Base-by-base conservation (phyloP, 2,113 vertebrate genomes). In the Gymnorhina tibicen region DNA sequence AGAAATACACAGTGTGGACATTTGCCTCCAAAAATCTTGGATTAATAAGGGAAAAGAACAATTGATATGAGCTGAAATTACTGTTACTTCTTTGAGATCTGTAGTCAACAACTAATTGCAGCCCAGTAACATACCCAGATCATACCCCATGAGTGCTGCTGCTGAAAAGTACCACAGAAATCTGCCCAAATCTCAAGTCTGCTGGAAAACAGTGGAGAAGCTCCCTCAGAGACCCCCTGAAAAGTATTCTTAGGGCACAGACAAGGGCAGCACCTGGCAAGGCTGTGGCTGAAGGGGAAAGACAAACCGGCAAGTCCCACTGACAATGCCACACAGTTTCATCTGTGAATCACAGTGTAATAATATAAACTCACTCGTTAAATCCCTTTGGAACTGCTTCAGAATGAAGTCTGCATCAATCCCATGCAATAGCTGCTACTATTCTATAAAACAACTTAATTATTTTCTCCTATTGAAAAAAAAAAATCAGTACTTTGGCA, bases 291-390 rank as follows among this genome's bases (percentile, higher is more conserved):
- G 44, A 70, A 78, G 37, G 23, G 37, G 17, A 47, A 37, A 63
- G 39, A 37, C 21, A 53, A 44, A 67, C 26, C 2, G 16, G 14
- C 41, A 17, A 0, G 0, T 52, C 28, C 41, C 7, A 44, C 6
- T 32, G 35, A 46, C 39, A 46, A 3, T 26, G 22, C 11, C 37
- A 27, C 23, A 5, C 20, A 14, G 68, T 6, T n/a, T 32, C 53
- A 44, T 5, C 62, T 18, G 27, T 1, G 0, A 52, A 67, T 27
- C 35, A n/a, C 33, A 39, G 9, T 12, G 42, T 7, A 44, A 4
- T 22, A 35, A 75, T 5, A 67, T 1, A 15, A 63, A 77, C 41
- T 47, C 6, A 4, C 28, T 3, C 7, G 12, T 11, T 23, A 73
- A 66, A 74, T 16, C 41, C 64, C 59, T 35, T 33, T 27, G 46